A percentile compares a stretch with the other conserved stretches of the same genome.
These are phyloP conservation scores for Zaprionus ghesquierei DNA, from an alignment of 1,140 invertebrate genomes.

Conservation along the genomic window DNA sequence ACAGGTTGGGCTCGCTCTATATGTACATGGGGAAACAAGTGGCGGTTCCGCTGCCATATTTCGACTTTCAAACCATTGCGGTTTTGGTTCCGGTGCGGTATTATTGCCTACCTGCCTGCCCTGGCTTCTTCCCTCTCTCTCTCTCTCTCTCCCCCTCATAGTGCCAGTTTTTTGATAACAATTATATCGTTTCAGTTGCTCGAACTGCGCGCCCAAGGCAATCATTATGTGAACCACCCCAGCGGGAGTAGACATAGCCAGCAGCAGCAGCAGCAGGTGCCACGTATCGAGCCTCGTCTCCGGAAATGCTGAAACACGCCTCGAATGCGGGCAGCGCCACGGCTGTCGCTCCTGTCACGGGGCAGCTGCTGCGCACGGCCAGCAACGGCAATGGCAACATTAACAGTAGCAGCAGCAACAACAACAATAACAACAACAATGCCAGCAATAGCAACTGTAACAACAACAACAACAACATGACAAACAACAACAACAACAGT, in stretches of 20 bases:
- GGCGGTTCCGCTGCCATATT: neutral
- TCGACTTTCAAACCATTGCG: neutral
- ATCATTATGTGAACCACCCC: slow-evolving; percentile 39
- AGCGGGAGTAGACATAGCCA: slow-evolving; percentile 19
- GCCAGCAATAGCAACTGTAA: slow-evolving; percentile 1
- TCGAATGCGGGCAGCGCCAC: slow-evolving; percentile 66
- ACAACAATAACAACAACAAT: slow-evolving; percentile 18
- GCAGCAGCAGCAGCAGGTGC: slow-evolving; percentile 17
- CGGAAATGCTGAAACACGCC: slow-evolving; percentile 74
- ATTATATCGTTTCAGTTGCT: slow-evolving; percentile 14
- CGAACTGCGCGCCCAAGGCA: neutral
- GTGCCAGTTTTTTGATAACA: neutral
- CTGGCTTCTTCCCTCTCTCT: neutral
- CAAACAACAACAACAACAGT: slow-evolving; percentile 1
- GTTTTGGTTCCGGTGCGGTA: neutral
- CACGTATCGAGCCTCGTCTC: neutral
- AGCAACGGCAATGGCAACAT: slow-evolving; percentile 17
- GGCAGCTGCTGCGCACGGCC: slow-evolving; percentile 55
- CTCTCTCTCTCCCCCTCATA: neutral
- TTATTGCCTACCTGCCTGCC: neutral
- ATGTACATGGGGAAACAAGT: too few species aligned
- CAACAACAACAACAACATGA: slow-evolving; percentile 8
- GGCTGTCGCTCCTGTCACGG: slow-evolving; percentile 34
- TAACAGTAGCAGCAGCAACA: slow-evolving; percentile 19
- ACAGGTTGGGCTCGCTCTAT: neutral